Conservation (phyloP, 2,797 vertebrate genomes). For the Thaleichthys pacificus region DNA sequence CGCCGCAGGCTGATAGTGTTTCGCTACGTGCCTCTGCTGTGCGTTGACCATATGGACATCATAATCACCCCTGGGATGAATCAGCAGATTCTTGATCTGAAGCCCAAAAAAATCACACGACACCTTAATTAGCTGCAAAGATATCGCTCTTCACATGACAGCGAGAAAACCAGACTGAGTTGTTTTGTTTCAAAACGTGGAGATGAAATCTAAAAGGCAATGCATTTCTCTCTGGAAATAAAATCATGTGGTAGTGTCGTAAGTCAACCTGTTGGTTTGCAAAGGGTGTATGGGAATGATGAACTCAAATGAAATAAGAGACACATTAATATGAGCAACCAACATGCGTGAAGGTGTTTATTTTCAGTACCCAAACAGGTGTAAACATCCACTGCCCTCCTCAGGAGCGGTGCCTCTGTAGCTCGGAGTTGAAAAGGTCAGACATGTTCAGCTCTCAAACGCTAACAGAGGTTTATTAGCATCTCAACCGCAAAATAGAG, state of each 20-base stretch:
- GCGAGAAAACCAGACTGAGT: neutral
- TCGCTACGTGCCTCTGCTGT: constrained; percentile 65
- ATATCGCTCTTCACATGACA: constrained; percentile 62
- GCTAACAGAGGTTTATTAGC: constrained; percentile 71
- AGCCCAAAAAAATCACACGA: constrained; percentile 82
- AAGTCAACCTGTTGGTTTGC: neutral
- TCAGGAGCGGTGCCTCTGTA: constrained; percentile 55
- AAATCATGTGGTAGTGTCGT: neutral
- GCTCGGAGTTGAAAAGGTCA: constrained; percentile 74
- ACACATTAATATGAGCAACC: constrained; percentile 34
- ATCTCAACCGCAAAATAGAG: constrained; percentile 72
- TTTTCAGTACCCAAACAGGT: constrained; percentile 49
- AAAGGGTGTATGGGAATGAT: neutral
- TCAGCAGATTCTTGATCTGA: constrained; percentile 78
- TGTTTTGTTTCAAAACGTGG: no score
- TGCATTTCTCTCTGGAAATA: neutral
- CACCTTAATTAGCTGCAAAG: constrained; percentile 79
- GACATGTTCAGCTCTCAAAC: constrained; percentile 59
- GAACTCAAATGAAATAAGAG: no score
- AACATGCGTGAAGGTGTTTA: constrained; percentile 50
- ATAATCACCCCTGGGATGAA: constrained; percentile 80
- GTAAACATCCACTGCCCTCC: constrained; percentile 69
- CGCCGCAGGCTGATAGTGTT: constrained; percentile 73
- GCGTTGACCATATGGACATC: constrained; percentile 82
- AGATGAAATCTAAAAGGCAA: neutral